Base-by-base conservation (phyloP, 2,113 vertebrate genomes). In the Emydura subglobosa region DNA sequence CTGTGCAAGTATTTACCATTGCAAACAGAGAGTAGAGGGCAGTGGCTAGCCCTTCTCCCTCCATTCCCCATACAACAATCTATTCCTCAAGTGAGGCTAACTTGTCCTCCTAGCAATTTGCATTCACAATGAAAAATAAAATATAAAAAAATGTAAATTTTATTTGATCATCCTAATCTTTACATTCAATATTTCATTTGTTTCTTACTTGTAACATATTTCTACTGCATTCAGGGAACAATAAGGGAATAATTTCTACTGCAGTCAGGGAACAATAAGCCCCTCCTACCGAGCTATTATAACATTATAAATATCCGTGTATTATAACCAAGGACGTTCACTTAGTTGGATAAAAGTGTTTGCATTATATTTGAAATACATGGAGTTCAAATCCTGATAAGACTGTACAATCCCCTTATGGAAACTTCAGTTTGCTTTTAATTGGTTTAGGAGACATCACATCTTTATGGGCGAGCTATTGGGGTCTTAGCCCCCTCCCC, bases 401-500 rank as follows among this genome's bases (percentile, higher is more conserved):
- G 16, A 68, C 80, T 42, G 2, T 72, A 25, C 55, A 29, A 59
- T 59, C 55, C 4, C 10, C 10, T 29, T 25, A 59, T 59, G 55
- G 10, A 3, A 54, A 24, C 44, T 86, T 65, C 54, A 22, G 13
- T 83, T 88, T 25, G 8, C 0, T 86, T 61, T 19, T 19, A 47
- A 2, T n/a, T 13, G 16, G 11, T 90, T 83, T 51, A 68, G 55
- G 55, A 59, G 42, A 61, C 39, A 53, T 2, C 1, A n/a, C 2
- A 10, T 57, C 3, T 5, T 87, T 93, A 31, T 79, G 34, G 47
- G n/a, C 8, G 1, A 59, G 21, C 72, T 81, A 57, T 54, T 82
- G 4, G 1, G 55, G 51, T 29, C 65, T 61, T 88, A 49, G 0
- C 1, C 10, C 4, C 8, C 59, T 14, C 5, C 6, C 39, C 2